Base-by-base conservation (phyloP, 2,888 invertebrate genomes). In the Capitulum mitella region DNA sequence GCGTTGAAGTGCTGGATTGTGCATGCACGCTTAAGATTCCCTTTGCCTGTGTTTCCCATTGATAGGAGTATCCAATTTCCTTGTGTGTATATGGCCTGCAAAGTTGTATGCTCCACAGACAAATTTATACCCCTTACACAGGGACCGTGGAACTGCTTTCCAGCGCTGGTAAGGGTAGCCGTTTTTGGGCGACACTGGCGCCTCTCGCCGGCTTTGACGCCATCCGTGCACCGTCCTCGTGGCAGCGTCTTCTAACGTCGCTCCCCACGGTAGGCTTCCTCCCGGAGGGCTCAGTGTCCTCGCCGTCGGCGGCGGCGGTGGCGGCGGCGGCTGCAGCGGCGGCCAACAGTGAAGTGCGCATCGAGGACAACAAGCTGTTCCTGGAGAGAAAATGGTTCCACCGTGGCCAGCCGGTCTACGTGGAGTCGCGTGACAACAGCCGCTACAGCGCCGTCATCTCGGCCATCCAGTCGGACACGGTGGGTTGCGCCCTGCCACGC, bases 321-420 rank as follows among this genome's bases (percentile, higher is more conserved):
- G 32, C 32, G 64, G 29, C 64, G 37, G 40, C 43, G 5, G 26
- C 34, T 12, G 12, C 40, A 0, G 46, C 76, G 46, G 78, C 85
- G 89, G 81, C 89, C 90, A 76, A 75, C 75, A 81, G 81, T 76
- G 97, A 97, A 83, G 93, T 95, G 8, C 90, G 93, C 81, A 95
- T 97, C 82, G 97, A 97, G 87, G 97, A 97, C 87, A 97, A 97
- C 78, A 95, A 97, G 87, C 87, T 98, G 80, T 88, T 94, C 84
- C 97, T 95, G 87, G 97, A 97, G 87, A 90, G 95, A 82, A 90
- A 95, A 84, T 97, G 97, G 97, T 97, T 93, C 87, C 96, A 97
- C 84, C 89, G 97, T 81, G 97, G 97, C 0, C 97, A 97, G 87
- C 92, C 94, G 81, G 93, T 97, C 54, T 95, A 92, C 86, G 92